These are phyloP conservation scores for Oxystoma pomonae DNA, from an alignment of 2,888 invertebrate genomes.

Conservation along the genomic window DNA sequence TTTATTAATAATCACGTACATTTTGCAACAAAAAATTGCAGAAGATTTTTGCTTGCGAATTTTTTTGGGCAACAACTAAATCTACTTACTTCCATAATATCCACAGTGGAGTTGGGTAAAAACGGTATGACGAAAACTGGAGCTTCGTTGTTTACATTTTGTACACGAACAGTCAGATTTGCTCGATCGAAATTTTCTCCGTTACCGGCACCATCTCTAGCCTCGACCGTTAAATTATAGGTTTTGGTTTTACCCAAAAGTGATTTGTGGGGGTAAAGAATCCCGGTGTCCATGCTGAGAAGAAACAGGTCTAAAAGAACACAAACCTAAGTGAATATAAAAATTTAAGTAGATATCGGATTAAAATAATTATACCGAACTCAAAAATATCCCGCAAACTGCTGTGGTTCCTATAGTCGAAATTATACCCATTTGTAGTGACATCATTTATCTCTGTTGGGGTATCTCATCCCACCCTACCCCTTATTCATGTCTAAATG, in stretches of 20 bases:
- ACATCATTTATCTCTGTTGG: too few relatives aligned
- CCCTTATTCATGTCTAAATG: too few relatives aligned
- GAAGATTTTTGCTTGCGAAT: too few relatives aligned
- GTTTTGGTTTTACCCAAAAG: constrained; percentile 60
- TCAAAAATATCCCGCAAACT: too few relatives aligned
- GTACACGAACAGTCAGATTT: constrained; percentile 69
- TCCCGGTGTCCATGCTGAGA: constrained; percentile 72
- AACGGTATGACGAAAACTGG: constrained; percentile 79
- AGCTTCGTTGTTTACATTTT: constrained; percentile 76
- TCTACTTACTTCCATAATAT: constrained; percentile 71
- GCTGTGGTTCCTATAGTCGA: neutral
- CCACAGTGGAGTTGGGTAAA: constrained; percentile 68
- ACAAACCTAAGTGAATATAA: constrained; percentile 15
- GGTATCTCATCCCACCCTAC: too few relatives aligned
- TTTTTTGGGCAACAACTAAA: neutral
- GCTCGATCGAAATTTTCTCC: constrained; percentile 65
- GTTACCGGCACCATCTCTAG: constrained; percentile 64
- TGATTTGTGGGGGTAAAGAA: constrained; percentile 72
- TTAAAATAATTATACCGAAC: too few relatives aligned
- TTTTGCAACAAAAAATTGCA: too few relatives aligned
- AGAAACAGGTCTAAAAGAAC: constrained; percentile 68
- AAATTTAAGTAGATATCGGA: too few relatives aligned
- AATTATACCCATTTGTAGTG: too few relatives aligned
- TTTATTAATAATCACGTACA: too few relatives aligned
- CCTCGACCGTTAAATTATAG: constrained; percentile 56